Conservation (phyloP, 2,113 vertebrate genomes). For the Pantherophis guttatus region DNA sequence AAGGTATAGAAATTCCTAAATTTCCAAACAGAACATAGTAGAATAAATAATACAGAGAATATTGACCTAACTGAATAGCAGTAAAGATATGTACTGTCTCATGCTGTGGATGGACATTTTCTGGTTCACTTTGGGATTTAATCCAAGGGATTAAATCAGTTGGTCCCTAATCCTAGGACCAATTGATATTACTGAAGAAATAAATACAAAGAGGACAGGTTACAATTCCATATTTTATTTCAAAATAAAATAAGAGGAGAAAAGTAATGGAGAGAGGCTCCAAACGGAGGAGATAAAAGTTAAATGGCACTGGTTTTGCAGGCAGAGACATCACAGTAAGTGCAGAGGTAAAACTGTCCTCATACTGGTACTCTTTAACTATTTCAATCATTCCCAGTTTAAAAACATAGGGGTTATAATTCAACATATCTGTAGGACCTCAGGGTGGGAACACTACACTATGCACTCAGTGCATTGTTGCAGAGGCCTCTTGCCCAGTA, state of each 20-base stretch:
- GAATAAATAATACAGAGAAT: not conserved
- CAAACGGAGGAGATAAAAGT: not conserved
- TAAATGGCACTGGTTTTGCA: not conserved
- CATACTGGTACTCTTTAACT: not conserved
- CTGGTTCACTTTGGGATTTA: not conserved
- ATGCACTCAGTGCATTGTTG: not conserved
- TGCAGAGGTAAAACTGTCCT: not conserved
- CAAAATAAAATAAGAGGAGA: not conserved
- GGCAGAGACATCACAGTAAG: not conserved
- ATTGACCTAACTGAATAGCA: not conserved
- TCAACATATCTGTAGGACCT: not conserved
- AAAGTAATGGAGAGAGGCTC: not conserved
- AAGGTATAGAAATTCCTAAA: not conserved
- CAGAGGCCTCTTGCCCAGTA: not conserved
- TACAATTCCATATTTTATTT: not conserved
- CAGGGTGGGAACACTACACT: not conserved
- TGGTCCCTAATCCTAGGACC: not conserved
- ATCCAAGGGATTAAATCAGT: too few species aligned
- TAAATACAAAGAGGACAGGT: not conserved
- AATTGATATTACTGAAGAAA: not conserved
- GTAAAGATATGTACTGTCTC: not conserved
- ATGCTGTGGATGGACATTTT: not conserved
- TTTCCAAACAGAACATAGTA: not conserved
- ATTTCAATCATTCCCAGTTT: not conserved
- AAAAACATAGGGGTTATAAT: not conserved